Base-by-base conservation (phyloP, 2,797 vertebrate genomes). In the Lacerta viridis region DNA sequence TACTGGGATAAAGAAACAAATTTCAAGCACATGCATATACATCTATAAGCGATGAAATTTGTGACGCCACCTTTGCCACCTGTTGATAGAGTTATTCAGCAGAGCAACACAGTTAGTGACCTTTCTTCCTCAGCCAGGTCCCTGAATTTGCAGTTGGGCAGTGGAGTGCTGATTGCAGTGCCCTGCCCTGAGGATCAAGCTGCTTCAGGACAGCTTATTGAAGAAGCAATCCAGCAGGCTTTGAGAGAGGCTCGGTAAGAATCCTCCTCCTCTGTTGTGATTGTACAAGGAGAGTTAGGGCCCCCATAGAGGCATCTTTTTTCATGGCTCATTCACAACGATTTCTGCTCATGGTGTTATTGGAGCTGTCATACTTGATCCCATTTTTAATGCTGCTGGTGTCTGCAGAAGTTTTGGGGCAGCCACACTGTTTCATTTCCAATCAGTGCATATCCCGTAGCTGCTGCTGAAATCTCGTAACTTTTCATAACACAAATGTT, bases 141-240 rank as follows among this genome's bases (percentile, higher is more conserved):
- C 33, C 92, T 97, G 88, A 96, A 94, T 41, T 95, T 99, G 75
- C 97, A 97, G 29, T 96, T 98, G 92, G 94, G 96, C 95, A 98
- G 97, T 0, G 98, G 98, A 1, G 85, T 99, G 85, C 94, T 99
- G 89, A 94, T 99, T 75, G 98, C 98, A 1, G 98, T 99, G 85
- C 98, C 98, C 79, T 97, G 98, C 94, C 98, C 98, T 81, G 94
- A 95, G 68, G 96, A 98, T 88, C 94, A 94, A 84, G 97, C 98
- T 71, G 96, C 95, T 18, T 92, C 94, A 1, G 97, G 98, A n/a
- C 96, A 96, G 89, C 92, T 96, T 91, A 98, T 98, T 3, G 97
- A 99, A 79, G 95, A 97, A 20, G 98, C 98, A 46, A 97, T 98
- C 89, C 97, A 97, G 89, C 91, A 95, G 89, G 98, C 98, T 46